A percentile compares a stretch with the other conserved stretches of the same genome.
Conservation (phyloP, 2,888 invertebrate genomes). For the Nyleta sp. region DNA sequence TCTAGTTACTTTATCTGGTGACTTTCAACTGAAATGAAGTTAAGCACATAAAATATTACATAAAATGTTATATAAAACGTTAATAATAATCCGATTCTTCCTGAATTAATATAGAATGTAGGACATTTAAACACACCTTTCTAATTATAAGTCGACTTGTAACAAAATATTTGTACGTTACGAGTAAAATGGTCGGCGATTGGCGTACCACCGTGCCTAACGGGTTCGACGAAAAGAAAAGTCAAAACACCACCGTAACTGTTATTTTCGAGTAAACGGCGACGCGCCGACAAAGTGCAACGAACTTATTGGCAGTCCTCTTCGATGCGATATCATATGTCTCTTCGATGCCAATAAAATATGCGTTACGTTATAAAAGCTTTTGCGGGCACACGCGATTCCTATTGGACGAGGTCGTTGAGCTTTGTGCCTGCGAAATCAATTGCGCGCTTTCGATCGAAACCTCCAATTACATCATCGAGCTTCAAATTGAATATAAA, state of each 20-base stretch:
- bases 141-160: too few relatives aligned
- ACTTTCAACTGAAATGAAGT: too few relatives aligned
- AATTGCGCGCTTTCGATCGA: slow-evolving; percentile 7
- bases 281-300: slow-evolving; percentile 47
- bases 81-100: too few relatives aligned
- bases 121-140: too few relatives aligned
- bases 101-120: too few relatives aligned
- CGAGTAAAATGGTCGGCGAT: too few relatives aligned
- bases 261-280: slow-evolving; percentile 34
- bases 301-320: slow-evolving; percentile 55
- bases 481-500: too few relatives aligned
- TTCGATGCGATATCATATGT: slow-evolving; percentile 47
- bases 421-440: slow-evolving; percentile 32
- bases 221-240: slow-evolving; percentile 9
- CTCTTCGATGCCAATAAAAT: slow-evolving; percentile 54
- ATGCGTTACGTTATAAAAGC: slow-evolving; percentile 44
- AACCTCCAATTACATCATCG: not conserved
- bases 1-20: too few relatives aligned
- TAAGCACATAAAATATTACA: too few relatives aligned
- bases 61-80: too few relatives aligned
- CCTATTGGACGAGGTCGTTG: slow-evolving; percentile 40
- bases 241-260: slow-evolving; percentile 4
- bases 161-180: too few relatives aligned
- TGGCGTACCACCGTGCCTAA: too few relatives aligned
- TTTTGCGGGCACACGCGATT: slow-evolving; percentile 41